Evolutionary conservation across 2,797 vertebrate species (phyloP).

Genomic region (Melanotaenia parkinsoni): DNA sequence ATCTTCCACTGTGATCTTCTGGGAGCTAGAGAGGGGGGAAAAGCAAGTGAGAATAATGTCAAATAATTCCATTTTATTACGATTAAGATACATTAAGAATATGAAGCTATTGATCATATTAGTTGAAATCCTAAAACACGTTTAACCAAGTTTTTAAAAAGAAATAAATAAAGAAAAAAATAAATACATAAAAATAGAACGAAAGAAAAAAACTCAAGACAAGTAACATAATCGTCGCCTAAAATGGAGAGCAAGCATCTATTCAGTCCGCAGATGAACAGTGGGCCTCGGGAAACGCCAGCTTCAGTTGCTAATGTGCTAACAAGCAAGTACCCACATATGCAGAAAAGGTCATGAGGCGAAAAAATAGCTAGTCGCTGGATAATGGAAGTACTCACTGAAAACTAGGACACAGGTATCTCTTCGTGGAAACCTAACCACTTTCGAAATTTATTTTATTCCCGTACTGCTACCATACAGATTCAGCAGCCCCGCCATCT

Average conservation of each 20-base stretch:
- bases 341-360: background rate
- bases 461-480: slow-evolving; percentile 41
- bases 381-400: slow-evolving; percentile 61
- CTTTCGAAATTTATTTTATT: slow-evolving; percentile 51
- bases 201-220: background rate
- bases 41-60: slow-evolving; percentile 51
- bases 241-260: slow-evolving; percentile 25
- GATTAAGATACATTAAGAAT: background rate
- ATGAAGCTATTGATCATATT: accelerated
- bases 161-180: no score
- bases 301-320: slow-evolving; percentile 50
- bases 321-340: slow-evolving; percentile 3
- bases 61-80: slow-evolving; percentile 20
- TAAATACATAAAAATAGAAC: no score
- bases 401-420: slow-evolving; percentile 30
- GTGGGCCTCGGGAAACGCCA: slow-evolving; percentile 45
- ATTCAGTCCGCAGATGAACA: slow-evolving; percentile 20
- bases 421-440: slow-evolving; percentile 17
- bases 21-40: slow-evolving; percentile 60
- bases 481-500: slow-evolving; percentile 76
- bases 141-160: background rate
- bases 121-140: background rate
- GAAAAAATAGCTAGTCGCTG: background rate
- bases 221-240: background rate
- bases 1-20: slow-evolving; percentile 86